These are phyloP conservation scores for Taenaris catops DNA, from an alignment of 2,888 invertebrate genomes.

Conservation along the genomic window DNA sequence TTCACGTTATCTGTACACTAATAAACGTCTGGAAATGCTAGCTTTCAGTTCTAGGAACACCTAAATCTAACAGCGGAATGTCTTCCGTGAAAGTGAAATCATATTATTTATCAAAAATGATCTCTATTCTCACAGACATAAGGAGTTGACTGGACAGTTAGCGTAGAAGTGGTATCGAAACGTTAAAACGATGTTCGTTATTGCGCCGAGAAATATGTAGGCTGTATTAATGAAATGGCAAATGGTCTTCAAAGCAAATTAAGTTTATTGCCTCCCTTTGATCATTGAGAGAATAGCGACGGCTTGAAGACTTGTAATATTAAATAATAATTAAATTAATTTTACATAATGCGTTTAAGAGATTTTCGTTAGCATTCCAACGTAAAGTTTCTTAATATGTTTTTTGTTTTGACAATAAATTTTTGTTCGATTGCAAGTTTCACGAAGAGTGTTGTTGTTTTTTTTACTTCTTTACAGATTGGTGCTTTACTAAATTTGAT, in stretches of 20 bases:
- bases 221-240: constrained; percentile 39
- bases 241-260: constrained; percentile 31
- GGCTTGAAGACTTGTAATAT: constrained; percentile 3
- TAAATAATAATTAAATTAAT: constrained; percentile 4
- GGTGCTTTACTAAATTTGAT: no score
- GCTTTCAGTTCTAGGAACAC: constrained; percentile 47
- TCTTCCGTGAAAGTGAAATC: constrained; percentile 45
- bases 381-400: no score
- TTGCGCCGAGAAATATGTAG: constrained; percentile 38
- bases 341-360: no score
- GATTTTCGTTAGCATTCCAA: no score
- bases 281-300: constrained; percentile 15
- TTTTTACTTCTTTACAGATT: no score
- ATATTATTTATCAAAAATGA: constrained; percentile 25
- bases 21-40: constrained; percentile 35
- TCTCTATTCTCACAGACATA: constrained; percentile 24
- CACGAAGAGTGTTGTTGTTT: no score
- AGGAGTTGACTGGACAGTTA: constrained; percentile 13
- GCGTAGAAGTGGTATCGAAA: constrained; percentile 22
- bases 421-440: no score
- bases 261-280: constrained; percentile 25
- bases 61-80: constrained; percentile 47
- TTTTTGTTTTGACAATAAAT: no score
- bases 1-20: constrained; percentile 28
- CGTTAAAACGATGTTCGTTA: constrained; percentile 33